Conservation (phyloP, 2,888 invertebrate species). For the Drosophila conformis region DNA sequence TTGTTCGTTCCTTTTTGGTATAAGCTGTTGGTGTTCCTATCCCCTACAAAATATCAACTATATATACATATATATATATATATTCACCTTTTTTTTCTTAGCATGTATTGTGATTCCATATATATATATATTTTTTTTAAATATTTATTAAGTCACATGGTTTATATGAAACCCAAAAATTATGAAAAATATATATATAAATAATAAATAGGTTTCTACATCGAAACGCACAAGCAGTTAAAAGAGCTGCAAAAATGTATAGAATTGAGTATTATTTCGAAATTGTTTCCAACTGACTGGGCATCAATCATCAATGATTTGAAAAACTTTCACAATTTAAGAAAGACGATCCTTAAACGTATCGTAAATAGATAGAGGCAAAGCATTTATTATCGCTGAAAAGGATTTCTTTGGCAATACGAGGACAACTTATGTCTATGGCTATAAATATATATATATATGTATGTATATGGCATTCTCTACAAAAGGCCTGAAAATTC, state of each 20-base stretch:
- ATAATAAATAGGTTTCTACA: background rate
- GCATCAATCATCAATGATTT: background rate
- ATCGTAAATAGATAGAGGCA: background rate
- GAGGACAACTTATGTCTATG: background rate
- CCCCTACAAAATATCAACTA: conserved; percentile 29
- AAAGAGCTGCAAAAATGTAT: conserved; percentile 63
- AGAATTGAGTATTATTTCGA: conserved; percentile 3
- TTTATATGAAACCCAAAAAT: conserved; percentile 76
- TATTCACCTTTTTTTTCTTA: conserved; percentile 34
- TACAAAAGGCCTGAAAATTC: background rate
- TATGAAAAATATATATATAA: conserved; percentile 62
- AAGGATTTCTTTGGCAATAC: background rate
- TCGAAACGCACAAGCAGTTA: conserved; percentile 57
- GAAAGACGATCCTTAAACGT: background rate
- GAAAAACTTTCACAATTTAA: background rate
- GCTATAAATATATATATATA: background rate
- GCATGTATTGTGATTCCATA: conserved; percentile 35
- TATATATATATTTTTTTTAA: conserved; percentile 38
- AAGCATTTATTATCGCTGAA: background rate
- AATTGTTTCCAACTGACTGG: background rate
- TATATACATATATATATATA: conserved; percentile 13
- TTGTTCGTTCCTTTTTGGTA: conserved; percentile 47
- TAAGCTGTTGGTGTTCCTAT: conserved; percentile 64
- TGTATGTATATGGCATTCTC: background rate
- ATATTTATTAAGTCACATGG: conserved; percentile 76